Conservation (phyloP, 2,113 vertebrate genomes). For the Ahaetulla prasina region DNA sequence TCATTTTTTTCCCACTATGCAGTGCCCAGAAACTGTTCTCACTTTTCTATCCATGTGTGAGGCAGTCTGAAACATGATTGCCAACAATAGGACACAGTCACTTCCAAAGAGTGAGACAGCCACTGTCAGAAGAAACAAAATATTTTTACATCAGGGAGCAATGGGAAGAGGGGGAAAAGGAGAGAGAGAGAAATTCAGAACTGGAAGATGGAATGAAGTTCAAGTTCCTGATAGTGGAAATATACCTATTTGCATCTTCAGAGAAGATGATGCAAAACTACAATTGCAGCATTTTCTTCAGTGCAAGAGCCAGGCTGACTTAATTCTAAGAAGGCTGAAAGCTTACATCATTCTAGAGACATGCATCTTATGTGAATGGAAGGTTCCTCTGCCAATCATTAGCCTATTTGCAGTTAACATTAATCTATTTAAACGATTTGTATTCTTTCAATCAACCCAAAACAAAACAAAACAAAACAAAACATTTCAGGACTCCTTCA, state of each 20-base stretch:
- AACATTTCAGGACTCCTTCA: no score
- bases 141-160: neutral
- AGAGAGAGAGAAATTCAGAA: neutral
- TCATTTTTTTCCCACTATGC: neutral
- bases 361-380: neutral
- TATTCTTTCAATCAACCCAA: neutral
- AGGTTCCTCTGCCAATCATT: neutral
- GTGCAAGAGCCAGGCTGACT: neutral
- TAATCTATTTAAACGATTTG: neutral
- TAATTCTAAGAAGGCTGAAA: neutral
- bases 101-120: neutral
- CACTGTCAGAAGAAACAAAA: neutral
- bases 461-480: no score
- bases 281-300: neutral
- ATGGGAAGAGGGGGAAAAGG: neutral
- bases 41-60: neutral
- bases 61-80: neutral
- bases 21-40: neutral
- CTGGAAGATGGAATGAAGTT: neutral
- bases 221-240: neutral
- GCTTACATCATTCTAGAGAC: neutral
- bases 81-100: neutral
- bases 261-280: neutral
- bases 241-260: neutral
- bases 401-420: neutral